These are phyloP conservation scores for Lophius americanus DNA, from an alignment of 2,797 vertebrate genomes.

Conservation along the genomic window DNA sequence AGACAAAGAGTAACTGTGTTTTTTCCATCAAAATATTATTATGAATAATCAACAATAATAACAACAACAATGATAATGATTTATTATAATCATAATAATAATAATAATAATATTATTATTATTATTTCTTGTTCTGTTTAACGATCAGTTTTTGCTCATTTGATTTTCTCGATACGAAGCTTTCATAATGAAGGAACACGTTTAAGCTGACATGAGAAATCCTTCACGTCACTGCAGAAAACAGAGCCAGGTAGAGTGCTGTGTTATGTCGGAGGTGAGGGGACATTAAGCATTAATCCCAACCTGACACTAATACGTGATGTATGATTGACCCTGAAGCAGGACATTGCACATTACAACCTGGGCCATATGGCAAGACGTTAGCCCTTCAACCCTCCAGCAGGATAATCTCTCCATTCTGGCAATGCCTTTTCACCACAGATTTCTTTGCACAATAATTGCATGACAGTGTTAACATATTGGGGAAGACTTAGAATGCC, in stretches of 20 bases:
- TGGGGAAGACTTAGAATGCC: constrained; percentile 76
- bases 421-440: constrained; percentile 82
- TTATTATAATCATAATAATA: not conserved
- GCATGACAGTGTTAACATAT: constrained; percentile 84
- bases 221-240: constrained; percentile 21
- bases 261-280: constrained; percentile 68
- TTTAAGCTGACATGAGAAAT: constrained; percentile 14
- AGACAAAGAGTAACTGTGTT: constrained; percentile 10
- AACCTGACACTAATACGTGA: constrained; percentile 89
- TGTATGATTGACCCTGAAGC: constrained; percentile 86
- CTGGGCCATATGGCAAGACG: constrained; percentile 82
- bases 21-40: not conserved
- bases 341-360: constrained; percentile 80
- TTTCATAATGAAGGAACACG: not conserved
- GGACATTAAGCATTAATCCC: constrained; percentile 84
- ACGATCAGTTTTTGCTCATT: constrained; percentile 5
- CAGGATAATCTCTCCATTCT: constrained; percentile 84
- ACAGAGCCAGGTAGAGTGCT: constrained; percentile 60
- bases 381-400: constrained; percentile 82
- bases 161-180: not conserved
- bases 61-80: not conserved
- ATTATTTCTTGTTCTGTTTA: not conserved
- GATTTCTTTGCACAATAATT: constrained; percentile 87
- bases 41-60: not conserved
- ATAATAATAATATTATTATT: not conserved